These are phyloP conservation scores for Tenodera sinensis DNA, from an alignment of 2,888 invertebrate genomes.

Conservation along the genomic window DNA sequence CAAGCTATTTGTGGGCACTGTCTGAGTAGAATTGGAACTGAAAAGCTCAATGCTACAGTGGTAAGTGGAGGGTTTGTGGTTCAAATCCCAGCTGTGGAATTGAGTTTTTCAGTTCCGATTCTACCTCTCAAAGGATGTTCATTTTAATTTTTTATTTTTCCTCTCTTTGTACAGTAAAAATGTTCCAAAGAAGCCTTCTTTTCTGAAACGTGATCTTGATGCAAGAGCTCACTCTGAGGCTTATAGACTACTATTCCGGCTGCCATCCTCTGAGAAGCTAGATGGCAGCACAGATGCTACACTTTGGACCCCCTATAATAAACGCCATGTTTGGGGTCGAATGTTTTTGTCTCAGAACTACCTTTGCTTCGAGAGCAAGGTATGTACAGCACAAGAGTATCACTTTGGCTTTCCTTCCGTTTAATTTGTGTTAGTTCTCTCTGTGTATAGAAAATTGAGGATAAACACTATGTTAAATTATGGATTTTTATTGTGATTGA, in stretches of 20 bases:
- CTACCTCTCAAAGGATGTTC: not conserved
- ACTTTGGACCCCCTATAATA: conserved; percentile 93
- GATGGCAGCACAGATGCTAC: conserved; percentile 92
- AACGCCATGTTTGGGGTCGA: conserved; percentile 80
- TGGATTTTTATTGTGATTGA: too few species aligned
- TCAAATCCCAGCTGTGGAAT: too few species aligned
- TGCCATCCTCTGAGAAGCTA: conserved; percentile 86
- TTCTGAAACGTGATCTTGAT: conserved; percentile 90
- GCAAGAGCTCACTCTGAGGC: conserved; percentile 91
- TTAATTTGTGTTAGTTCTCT: not conserved
- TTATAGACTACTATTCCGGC: conserved; percentile 77
- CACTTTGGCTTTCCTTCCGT: not conserved
- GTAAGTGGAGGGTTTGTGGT: too few species aligned
- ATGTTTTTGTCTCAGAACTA: conserved; percentile 92
- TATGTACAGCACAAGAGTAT: conserved; percentile 47
- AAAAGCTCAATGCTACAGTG: too few species aligned
- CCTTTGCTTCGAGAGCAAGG: conserved; percentile 93
- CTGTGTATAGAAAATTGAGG: too few species aligned
- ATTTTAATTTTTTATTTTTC: conserved; percentile 1
- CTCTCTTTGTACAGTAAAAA: conserved; percentile 60
- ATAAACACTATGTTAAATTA: too few species aligned
- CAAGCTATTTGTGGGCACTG: too few species aligned
- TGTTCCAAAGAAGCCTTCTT: conserved; percentile 84
- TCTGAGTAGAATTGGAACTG: too few species aligned
- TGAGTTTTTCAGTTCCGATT: too few species aligned